These are phyloP conservation scores for Drosophila littoralis DNA, from an alignment of 1,140 invertebrate species.

Conservation along the genomic window DNA sequence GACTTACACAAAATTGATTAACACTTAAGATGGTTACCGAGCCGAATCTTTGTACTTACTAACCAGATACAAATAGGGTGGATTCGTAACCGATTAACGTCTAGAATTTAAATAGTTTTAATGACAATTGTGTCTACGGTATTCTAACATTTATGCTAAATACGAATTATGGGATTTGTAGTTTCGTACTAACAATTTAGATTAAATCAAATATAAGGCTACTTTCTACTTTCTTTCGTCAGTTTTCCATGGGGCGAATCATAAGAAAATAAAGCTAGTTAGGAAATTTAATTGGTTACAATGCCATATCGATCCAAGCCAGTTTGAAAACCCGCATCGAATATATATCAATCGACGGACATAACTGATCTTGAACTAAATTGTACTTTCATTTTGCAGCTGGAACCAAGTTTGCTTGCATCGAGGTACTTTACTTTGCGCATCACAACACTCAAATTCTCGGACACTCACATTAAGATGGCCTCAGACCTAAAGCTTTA, in stretches of 20 bases:
- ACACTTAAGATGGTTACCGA: constrained; percentile 12
- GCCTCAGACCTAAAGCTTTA: constrained; percentile 65
- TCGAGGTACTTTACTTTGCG: constrained; percentile 76
- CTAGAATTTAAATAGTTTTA: too few relatives aligned
- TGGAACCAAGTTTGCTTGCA: constrained; percentile 69
- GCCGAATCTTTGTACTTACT: neutral
- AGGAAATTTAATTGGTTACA: constrained; percentile 10
- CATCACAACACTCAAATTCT: constrained; percentile 67
- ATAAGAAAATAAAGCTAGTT: neutral
- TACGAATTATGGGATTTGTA: neutral
- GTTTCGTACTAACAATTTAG: neutral
- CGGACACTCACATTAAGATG: constrained; percentile 15
- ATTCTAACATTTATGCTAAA: neutral
- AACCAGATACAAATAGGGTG: constrained; percentile 13
- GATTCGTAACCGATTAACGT: too few relatives aligned
- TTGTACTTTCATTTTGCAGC: constrained; percentile 76
- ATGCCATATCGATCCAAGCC: constrained; percentile 3
- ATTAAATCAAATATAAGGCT: neutral
- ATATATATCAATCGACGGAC: constrained; percentile 20
- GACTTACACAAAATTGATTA: constrained; percentile 15
- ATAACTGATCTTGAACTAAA: constrained; percentile 63
- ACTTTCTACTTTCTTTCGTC: neutral
- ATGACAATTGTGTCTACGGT: neutral
- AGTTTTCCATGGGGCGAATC: neutral
- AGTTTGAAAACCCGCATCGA: neutral